These are phyloP conservation scores for Leptinotarsa haldemani DNA, from an alignment of 2,888 invertebrate species.

Conservation along the genomic window DNA sequence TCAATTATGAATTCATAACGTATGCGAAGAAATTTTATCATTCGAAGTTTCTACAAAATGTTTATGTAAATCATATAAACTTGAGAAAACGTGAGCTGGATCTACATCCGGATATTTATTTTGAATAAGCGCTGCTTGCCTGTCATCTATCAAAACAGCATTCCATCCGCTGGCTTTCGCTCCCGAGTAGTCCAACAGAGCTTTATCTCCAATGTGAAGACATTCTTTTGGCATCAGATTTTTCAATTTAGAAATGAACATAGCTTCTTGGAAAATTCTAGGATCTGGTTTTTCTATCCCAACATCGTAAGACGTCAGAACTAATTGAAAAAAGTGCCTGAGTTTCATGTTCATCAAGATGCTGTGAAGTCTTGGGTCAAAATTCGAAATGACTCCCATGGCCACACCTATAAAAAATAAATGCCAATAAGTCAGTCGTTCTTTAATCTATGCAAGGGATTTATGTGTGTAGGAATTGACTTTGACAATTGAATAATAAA, in stretches of 20 bases:
- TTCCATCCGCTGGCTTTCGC: slow-evolving; percentile 83
- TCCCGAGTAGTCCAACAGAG: slow-evolving; percentile 81
- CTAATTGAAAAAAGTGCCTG: slow-evolving; percentile 80
- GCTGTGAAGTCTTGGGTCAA: slow-evolving; percentile 81
- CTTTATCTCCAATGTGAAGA: slow-evolving; percentile 86
- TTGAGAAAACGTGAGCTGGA: slow-evolving; percentile 64
- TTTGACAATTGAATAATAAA: too few species aligned
- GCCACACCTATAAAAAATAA: slow-evolving; percentile 52
- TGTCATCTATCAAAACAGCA: slow-evolving; percentile 69
- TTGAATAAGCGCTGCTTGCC: slow-evolving; percentile 58
- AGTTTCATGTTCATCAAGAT: slow-evolving; percentile 77
- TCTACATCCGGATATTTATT: slow-evolving; percentile 65
- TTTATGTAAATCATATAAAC: slow-evolving; percentile 68
- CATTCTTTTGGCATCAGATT: slow-evolving; percentile 72
- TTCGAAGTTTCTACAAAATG: slow-evolving; percentile 55
- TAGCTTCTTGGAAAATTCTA: slow-evolving; percentile 77
- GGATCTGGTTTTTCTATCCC: slow-evolving; percentile 81
- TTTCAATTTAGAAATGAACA: slow-evolving; percentile 65
- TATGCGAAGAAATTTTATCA: slow-evolving; percentile 48
- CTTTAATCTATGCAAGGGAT: too few species aligned
- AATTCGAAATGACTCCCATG: slow-evolving; percentile 88
- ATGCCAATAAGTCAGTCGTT: background rate
- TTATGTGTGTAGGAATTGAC: too few species aligned
- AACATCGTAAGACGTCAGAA: slow-evolving; percentile 81
- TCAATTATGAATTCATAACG: slow-evolving; percentile 12